Evolutionary conservation across 2,113 vertebrate species (phyloP), one percentile per base, ranked within the genome.

Genomic region (Gymnocephalus cernua): DNA sequence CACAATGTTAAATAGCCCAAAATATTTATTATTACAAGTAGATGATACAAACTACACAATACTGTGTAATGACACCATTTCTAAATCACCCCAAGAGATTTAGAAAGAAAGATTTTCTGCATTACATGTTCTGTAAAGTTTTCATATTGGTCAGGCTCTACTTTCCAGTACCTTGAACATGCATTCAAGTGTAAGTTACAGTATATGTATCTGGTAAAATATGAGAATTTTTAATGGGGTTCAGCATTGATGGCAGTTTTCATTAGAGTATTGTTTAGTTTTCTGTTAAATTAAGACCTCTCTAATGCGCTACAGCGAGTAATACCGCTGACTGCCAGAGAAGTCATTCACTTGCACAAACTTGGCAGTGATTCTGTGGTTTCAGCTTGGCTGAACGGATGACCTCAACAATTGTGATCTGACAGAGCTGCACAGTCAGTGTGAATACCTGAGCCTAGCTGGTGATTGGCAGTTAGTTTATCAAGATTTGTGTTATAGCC

Each of bases 401-500:
- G 76, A 77, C 85, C 86, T 86, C 29, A 15, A 86, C 88, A 86
- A 79, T 90, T 84, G 86, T 63, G 87, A 77, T 82, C 78, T 85
- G 68, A 84, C 83, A 80, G 80, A 80, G 79, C 80, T 74, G 77
- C 79, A 38, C 72, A 64, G 82, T 80, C 69, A 13, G 80, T 85
- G 84, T 88, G 68, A 81, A 84, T 86, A 82, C 69, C 69, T 72
- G 41, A 68, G 81, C 70, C 62, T 56, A 2, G 75, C 76, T 82
- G 74, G 35, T 64, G 71, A 86, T 62, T 21, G 61, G 58, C 47
- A 18, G 19, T 78, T 77, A 57, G 67, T 83, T 83, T 76, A 78
- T 86, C 77, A 74, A 56, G 54, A 23, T 23, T 35, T 2, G 12
- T 47, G 25, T 75, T 50, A 1, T 4, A 73, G 54, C 3, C 18